A percentile compares a stretch with the other conserved stretches of the same genome.
Conservation (phyloP, 1,140 invertebrate genomes). For the Subanguina moxae region DNA sequence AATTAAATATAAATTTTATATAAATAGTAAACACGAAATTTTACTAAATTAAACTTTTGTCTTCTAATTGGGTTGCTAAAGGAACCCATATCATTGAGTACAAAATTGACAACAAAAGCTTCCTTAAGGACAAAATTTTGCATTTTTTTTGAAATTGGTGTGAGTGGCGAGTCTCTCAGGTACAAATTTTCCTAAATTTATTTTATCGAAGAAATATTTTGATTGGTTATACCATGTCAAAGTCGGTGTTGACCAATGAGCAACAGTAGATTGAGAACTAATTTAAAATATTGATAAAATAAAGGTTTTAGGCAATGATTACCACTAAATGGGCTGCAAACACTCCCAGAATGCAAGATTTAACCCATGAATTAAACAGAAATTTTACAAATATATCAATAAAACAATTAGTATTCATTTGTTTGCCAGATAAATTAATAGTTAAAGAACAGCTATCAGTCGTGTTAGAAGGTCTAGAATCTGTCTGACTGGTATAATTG, state of each 20-base stretch:
- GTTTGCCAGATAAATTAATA: too few species aligned
- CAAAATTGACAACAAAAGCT: constrained; percentile 54
- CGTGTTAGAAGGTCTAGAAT: too few species aligned
- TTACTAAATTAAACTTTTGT: background rate
- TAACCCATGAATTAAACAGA: constrained; percentile 3
- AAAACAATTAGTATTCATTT: background rate
- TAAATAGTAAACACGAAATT: too few species aligned
- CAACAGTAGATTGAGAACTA: constrained; percentile 42
- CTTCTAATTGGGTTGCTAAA: constrained; percentile 37
- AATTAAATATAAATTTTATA: too few species aligned
- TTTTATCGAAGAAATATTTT: background rate
- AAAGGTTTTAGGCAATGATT: background rate
- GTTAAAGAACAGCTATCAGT: too few species aligned
- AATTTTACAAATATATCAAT: constrained; percentile 4
- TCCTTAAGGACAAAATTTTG: constrained; percentile 51
- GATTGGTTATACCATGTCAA: constrained; percentile 45
- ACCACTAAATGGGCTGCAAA: constrained; percentile 27
- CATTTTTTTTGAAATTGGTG: constrained; percentile 53
- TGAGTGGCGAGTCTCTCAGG: constrained; percentile 48
- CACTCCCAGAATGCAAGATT: background rate
- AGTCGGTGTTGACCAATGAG: constrained; percentile 53
- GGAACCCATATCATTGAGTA: constrained; percentile 43
- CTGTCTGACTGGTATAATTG: too few species aligned
- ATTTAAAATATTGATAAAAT: constrained; percentile 13
- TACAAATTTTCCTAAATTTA: constrained; percentile 40